Base-by-base conservation (phyloP, 2,888 invertebrate species). In the Eucriotettix oculatus region DNA sequence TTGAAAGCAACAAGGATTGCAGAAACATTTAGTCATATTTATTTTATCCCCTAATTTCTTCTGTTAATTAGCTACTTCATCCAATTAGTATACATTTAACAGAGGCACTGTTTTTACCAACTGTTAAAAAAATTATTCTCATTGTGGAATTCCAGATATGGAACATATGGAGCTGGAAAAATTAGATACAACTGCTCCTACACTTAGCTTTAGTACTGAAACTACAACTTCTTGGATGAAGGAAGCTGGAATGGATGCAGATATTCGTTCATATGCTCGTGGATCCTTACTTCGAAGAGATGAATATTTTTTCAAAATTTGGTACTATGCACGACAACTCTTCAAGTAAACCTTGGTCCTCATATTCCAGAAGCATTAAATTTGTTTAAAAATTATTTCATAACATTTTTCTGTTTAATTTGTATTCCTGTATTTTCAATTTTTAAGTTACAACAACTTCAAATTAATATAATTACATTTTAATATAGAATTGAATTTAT, bases 261-360 rank as follows among this genome's bases (percentile, higher is more conserved):
- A 93, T 71, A 92, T 94, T 67, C 82, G 85, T 67, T 87, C 90
- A 54, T 94, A 94, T 74, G 89, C 92, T n/a, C 83, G 88, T 67
- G 87, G 88, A 65, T 86, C 87, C 62, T 79, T 94, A 58, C 78
- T 92, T 58, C 81, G 88, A 66, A 84, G 87, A 69, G 92, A 93
- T 73, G 94, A 95, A 76, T 95, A 95, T 78, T 95, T 94, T 86
- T 95, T 95, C 85, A 83, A 90, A 67, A 87, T 94, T 75, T 93
- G 90, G 89, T 86, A 86, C 74, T 86, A 90, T 70, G 88, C 90
- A 67, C 86, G 86, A 69, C 85, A 88, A 73, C 78, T 89, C 63
- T 89, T 89, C 75, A 86, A 90, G 76, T 88, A 82, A 80, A 71
- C 69, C 42, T n/a, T 48, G 43, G 42, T 43, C 52, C 41, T 29